Conservation (phyloP, 2,888 invertebrate species). For the Pediacus dermestoides region DNA sequence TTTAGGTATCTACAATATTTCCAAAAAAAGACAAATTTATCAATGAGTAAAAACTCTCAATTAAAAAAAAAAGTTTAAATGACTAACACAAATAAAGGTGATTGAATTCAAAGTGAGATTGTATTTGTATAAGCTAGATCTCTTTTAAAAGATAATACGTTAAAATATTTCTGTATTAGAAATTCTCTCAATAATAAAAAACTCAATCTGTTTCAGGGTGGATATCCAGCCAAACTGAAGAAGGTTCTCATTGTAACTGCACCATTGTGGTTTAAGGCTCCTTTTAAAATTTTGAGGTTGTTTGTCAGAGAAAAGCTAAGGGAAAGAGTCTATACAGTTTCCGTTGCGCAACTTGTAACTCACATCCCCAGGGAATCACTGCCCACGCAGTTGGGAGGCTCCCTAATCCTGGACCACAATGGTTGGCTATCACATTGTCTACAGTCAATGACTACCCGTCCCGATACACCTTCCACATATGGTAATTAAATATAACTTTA, state of each 20-base stretch:
- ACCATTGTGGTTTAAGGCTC: conserved; percentile 97
- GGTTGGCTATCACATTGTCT: conserved; percentile 70
- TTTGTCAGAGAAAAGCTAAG: conserved; percentile 94
- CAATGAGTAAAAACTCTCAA: too few relatives aligned
- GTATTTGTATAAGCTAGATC: too few relatives aligned
- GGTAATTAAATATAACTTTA: too few relatives aligned
- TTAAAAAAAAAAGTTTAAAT: too few relatives aligned
- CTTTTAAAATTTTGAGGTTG: conserved; percentile 89
- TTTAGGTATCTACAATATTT: too few relatives aligned
- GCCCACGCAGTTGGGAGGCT: conserved; percentile 86
- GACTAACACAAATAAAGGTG: too few relatives aligned
- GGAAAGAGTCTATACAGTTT: conserved; percentile 93
- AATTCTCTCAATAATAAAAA: too few relatives aligned
- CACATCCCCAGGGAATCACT: conserved; percentile 89
- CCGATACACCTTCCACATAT: conserved; percentile 44
- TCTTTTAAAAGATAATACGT: too few relatives aligned
- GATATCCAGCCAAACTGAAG: conserved; percentile 94
- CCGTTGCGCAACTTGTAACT: conserved; percentile 79
- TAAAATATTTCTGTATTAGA: too few relatives aligned
- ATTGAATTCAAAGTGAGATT: too few relatives aligned
- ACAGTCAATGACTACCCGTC: conserved; percentile 72
- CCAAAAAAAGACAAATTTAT: too few relatives aligned
- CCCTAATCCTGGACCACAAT: conserved; percentile 81
- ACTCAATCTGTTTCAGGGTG: conserved; percentile 83
- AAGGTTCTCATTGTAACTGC: conserved; percentile 97